phyloP scores from a whole-genome alignment of 1,140 invertebrate species.

The Halictus rubicundus region DNA sequence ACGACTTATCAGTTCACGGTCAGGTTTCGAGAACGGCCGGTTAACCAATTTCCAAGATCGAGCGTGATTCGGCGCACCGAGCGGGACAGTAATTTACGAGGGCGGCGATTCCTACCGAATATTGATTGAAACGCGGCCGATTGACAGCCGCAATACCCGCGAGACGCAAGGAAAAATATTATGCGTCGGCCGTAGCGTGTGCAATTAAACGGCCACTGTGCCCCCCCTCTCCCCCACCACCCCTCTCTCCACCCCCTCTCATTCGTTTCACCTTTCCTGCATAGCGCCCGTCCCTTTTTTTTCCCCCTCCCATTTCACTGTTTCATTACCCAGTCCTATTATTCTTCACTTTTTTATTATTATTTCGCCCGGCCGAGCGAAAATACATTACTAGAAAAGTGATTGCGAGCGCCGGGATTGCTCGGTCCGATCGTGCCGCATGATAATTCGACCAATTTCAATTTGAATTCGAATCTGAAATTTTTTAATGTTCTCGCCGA shows the following conservation, averaged over 20 bases:
- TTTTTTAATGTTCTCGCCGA: too few species aligned
- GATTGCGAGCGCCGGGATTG: slow-evolving; percentile 3
- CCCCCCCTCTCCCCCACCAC: not conserved
- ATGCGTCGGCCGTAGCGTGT: not conserved
- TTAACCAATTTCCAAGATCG: slow-evolving; percentile 58
- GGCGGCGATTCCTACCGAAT: slow-evolving; percentile 46
- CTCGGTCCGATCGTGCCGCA: slow-evolving; percentile 2
- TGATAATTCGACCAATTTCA: slow-evolving; percentile 48
- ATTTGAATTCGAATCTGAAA: too few species aligned
- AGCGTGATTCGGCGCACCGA: slow-evolving; percentile 40
- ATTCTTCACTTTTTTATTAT: too few species aligned
- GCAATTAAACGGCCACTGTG: slow-evolving; percentile 26
- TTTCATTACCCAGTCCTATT: not conserved
- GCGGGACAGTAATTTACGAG: slow-evolving; percentile 57
- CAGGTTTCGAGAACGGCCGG: slow-evolving; percentile 9
- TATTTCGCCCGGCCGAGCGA: not conserved
- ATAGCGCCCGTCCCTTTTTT: not conserved
- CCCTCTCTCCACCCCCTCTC: too few species aligned
- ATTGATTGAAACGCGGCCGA: slow-evolving; percentile 48
- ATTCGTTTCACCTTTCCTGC: not conserved
- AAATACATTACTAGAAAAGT: slow-evolving; percentile 37
- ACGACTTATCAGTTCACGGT: slow-evolving; percentile 22
- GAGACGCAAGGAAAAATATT: slow-evolving; percentile 11
- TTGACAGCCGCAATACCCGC: slow-evolving; percentile 22
- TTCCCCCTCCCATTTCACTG: not conserved